phyloP scores from a whole-genome alignment of 2,113 vertebrate species.

The Toxostoma redivivum region DNA sequence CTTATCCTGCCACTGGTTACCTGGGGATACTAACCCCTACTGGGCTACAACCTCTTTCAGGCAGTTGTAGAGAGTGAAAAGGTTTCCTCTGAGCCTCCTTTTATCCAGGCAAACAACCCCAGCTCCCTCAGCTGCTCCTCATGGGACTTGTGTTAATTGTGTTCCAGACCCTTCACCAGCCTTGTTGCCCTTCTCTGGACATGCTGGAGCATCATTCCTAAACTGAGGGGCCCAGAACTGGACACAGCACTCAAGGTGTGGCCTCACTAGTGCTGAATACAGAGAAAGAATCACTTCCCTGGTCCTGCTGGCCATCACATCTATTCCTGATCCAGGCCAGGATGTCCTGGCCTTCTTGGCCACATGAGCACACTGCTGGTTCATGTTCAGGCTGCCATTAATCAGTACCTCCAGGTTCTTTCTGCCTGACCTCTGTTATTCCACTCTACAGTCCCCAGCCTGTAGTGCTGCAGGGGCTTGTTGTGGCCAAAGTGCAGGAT shows the following conservation, averaged over 20 bases:
- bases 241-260: too few relatives aligned
- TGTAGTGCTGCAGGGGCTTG: too few relatives aligned
- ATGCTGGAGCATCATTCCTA: background rate
- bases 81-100: background rate
- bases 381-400: background rate
- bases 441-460: background rate
- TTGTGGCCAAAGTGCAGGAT: background rate
- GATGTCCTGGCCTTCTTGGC: background rate
- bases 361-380: rapidly evolving
- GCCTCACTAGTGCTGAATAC: background rate
- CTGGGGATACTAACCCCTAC: background rate
- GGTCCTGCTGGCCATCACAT: background rate
- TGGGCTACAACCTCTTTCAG: background rate
- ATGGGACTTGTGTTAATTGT: background rate
- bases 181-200: background rate
- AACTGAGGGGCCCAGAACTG: background rate
- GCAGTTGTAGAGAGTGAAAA: background rate
- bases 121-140: background rate
- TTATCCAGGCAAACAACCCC: background rate
- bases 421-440: background rate
- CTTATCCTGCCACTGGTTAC: background rate
- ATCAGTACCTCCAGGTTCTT: background rate
- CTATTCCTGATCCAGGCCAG: background rate
- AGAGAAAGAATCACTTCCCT: background rate
- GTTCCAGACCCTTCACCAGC: background rate